Percentiles rank a stretch among this genome's conserved stretches.
These are phyloP conservation scores for Cephalopholis sonnerati DNA, from an alignment of 2,113 vertebrate genomes.

Conservation along the genomic window DNA sequence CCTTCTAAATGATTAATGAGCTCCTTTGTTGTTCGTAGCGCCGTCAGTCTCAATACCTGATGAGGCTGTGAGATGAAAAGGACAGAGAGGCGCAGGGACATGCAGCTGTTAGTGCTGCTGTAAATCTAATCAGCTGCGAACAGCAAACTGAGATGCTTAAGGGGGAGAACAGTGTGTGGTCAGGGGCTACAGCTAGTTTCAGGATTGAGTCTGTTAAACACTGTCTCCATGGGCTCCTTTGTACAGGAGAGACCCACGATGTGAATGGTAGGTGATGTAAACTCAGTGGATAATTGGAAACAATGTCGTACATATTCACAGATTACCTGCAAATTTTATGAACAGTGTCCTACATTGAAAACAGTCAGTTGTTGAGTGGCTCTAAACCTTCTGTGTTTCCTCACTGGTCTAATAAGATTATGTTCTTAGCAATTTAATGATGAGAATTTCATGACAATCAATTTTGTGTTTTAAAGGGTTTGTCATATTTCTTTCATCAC, in stretches of 20 bases:
- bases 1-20: not conserved
- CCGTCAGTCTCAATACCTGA: not conserved
- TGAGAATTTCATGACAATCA: not conserved
- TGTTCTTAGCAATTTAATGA: not conserved
- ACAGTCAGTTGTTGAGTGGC: not conserved
- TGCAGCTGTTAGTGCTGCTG: conserved; percentile 3
- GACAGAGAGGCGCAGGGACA: not conserved
- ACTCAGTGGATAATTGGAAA: too few relatives aligned
- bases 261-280: not conserved
- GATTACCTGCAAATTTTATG: not conserved
- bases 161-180: not conserved
- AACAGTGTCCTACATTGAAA: not conserved
- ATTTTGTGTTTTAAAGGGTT: not conserved
- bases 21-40: conserved; percentile 2
- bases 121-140: not conserved
- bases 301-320: not conserved
- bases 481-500: too few relatives aligned
- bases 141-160: not conserved
- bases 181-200: not conserved
- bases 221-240: not conserved
- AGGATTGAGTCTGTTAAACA: not conserved
- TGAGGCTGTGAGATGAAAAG: not conserved
- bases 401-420: not conserved
- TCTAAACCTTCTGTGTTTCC: not conserved
- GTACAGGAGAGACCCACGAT: not conserved